A percentile compares a stretch with the other conserved stretches of the same genome.
Conservation (phyloP, 2,888 invertebrate genomes). For the Papilio protenor region DNA sequence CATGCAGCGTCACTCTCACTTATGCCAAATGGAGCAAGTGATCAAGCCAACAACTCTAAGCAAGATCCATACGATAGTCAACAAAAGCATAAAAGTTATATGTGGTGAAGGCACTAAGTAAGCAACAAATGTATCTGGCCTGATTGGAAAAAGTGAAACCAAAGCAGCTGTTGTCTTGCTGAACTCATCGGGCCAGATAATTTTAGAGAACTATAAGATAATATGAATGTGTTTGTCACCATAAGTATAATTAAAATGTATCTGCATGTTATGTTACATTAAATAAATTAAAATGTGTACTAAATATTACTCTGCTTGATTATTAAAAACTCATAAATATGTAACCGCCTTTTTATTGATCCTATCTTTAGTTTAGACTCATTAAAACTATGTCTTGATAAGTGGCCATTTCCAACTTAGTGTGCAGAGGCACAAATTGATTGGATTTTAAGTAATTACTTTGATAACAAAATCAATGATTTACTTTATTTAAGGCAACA, state of each 20-base stretch:
- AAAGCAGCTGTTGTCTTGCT: not conserved
- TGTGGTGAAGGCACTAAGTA: slow-evolving; percentile 3
- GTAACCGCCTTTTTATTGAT: not conserved
- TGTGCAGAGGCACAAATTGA: too few species aligned
- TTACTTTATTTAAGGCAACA: too few species aligned
- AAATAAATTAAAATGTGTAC: not conserved
- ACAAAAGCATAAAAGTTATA: slow-evolving; percentile 15
- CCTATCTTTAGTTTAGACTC: not conserved
- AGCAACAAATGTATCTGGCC: not conserved
- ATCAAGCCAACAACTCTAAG: slow-evolving; percentile 54
- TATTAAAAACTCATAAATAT: not conserved
- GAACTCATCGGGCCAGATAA: not conserved
- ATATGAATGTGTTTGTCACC: not conserved
- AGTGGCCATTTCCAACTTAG: not conserved
- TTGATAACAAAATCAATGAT: too few species aligned
- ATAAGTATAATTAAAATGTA: not conserved
- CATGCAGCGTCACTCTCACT: slow-evolving; percentile 45
- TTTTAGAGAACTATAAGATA: not conserved
- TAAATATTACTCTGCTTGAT: not conserved
- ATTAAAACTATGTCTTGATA: not conserved
- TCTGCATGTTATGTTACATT: slow-evolving; percentile 1
- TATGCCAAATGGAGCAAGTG: slow-evolving; percentile 42
- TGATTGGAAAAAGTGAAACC: not conserved
- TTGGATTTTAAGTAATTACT: too few species aligned
- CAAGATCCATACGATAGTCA: slow-evolving; percentile 48